phyloP scores from a whole-genome alignment of 2,797 vertebrate species.

The Dromococcyx pavoninus region DNA sequence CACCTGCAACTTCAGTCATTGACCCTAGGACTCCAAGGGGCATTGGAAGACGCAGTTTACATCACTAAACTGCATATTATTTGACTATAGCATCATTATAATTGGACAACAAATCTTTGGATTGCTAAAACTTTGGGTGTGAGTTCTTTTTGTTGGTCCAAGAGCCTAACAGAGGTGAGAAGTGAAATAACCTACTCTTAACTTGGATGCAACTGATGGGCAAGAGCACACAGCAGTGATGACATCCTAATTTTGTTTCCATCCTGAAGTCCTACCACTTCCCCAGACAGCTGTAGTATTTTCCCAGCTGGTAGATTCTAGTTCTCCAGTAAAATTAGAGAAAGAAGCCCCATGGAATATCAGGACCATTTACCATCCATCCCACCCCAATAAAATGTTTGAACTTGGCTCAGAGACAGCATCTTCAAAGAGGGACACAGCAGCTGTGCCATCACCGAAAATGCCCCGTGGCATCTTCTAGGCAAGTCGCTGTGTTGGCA shows the following conservation, averaged over 20 bases:
- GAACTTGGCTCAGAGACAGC: background rate
- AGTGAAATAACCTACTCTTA: background rate
- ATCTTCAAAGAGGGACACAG: background rate
- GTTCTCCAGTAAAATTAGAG: background rate
- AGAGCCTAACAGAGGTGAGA: background rate
- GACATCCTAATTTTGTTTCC: background rate
- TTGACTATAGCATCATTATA: background rate
- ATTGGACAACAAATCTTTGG: background rate
- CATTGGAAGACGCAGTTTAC: background rate
- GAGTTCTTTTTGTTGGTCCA: background rate
- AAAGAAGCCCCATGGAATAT: background rate
- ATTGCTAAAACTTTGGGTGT: rapidly evolving
- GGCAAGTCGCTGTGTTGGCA: background rate
- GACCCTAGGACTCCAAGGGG: background rate
- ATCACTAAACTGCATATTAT: background rate
- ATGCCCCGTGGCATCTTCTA: background rate
- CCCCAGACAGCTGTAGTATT: background rate
- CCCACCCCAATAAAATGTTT: background rate
- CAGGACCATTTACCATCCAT: background rate
- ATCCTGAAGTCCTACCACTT: background rate
- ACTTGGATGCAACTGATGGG: background rate
- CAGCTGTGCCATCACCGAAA: background rate
- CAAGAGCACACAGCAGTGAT: background rate
- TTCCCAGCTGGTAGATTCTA: background rate
- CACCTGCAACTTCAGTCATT: background rate